Evolutionary conservation across 1,140 invertebrate species (phyloP), one percentile per base, ranked within the genome.

Genomic region (Magallana gigas): DNA sequence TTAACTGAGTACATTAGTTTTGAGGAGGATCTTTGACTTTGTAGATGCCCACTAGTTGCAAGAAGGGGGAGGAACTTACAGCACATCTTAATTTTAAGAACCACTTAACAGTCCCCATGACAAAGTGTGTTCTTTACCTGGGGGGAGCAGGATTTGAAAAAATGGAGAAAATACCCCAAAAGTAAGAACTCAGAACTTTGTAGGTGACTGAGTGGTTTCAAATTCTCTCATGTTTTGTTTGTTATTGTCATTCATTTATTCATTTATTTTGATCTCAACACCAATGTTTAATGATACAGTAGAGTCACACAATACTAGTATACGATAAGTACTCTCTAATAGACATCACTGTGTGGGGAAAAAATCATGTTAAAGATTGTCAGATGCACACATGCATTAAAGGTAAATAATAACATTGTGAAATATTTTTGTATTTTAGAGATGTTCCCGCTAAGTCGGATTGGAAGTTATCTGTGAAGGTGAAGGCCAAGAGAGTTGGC

Each of bases 401-500:
- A 48, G 36, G 5, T 48, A 48, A 48, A 5, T 48, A 48, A 48
- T 48, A 48, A 5, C 36, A 48, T 48, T 48, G 36, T 48, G 2
- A 48, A 48, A 48, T 48, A 0, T 48, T 48, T 2, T 2, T 48
- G 36, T 36, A 8, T 83, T 83, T 16, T 83, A 83, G 81, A 58
- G 88, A 88, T 93, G 8, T 87, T 93, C 18, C 93, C 94, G 87
- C 94, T 93, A 71, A 94, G 92, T 48, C 91, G 92, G 81, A 83
- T 14, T 83, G 81, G 81, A 83, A 56, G 82, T 86, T 88, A 9
- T 93, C 92, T 8, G 90, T 91, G 14, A 86, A 91, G 83, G 90
- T 93, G 16, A 88, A 64, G 14, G 94, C 94, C 87, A 88, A 91
- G 62, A 94, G 94, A 9, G 90, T 93, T 58, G 94, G 94, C 62